These are phyloP conservation scores for Papilio glaucus DNA, from an alignment of 1,140 invertebrate species.

Conservation along the genomic window DNA sequence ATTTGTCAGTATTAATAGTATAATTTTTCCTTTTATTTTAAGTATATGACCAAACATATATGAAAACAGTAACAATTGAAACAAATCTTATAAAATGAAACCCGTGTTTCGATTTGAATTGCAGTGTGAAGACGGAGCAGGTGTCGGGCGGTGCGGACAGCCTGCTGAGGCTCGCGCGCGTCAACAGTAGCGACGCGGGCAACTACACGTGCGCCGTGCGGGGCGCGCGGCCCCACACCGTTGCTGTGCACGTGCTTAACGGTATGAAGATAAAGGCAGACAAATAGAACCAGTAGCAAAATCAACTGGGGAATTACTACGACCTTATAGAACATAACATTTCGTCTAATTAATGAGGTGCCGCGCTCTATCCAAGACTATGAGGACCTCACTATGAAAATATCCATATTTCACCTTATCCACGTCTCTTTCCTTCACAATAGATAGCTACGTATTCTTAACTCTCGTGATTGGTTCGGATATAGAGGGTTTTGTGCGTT, in stretches of 20 bases:
- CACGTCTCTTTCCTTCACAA: not conserved
- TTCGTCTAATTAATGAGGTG: no score
- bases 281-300: not conserved
- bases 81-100: not conserved
- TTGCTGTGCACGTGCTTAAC: conserved; percentile 89
- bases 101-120: not conserved
- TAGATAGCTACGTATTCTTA: not conserved
- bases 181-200: conserved; percentile 89
- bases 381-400: no score
- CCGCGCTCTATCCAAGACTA: no score
- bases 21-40: no score
- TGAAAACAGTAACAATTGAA: no score
- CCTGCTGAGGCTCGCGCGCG: conserved; percentile 88
- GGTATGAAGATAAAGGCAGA: conserved; percentile 79
- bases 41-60: no score
- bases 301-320: no score
- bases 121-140: conserved; percentile 89
- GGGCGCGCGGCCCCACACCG: conserved; percentile 86
- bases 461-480: no score
- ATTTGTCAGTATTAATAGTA: no score
- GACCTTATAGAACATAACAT: no score
- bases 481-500: no score
- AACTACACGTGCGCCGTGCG: conserved; percentile 91
- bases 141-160: conserved; percentile 90
- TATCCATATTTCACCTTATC: no score